Conservation (phyloP, 2,113 vertebrate genomes). For the Formicarius rufipectus region DNA sequence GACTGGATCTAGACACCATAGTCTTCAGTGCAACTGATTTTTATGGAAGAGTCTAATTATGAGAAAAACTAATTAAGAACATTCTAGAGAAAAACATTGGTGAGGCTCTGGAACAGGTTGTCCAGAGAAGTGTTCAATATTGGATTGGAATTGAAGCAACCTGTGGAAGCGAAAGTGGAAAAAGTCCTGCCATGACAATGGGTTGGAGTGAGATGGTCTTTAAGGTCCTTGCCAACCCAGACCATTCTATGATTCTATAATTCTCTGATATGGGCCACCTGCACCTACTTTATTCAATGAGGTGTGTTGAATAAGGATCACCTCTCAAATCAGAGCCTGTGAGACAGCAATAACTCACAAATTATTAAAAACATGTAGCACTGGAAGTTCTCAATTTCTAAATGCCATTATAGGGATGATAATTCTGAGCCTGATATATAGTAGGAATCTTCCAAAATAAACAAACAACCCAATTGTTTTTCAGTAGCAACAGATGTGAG, state of each 20-base stretch:
- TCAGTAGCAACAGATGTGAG: neutral
- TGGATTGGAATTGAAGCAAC: neutral
- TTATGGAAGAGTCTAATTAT: neutral
- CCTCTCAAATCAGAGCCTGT: neutral
- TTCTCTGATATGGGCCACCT: neutral
- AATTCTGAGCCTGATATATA: neutral
- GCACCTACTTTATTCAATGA: neutral
- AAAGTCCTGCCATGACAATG: neutral
- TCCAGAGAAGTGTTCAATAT: neutral
- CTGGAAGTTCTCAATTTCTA: neutral
- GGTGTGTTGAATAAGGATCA: neutral
- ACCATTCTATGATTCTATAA: no score
- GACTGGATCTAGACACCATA: neutral
- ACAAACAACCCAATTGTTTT: neutral
- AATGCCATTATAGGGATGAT: neutral
- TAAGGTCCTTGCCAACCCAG: neutral
- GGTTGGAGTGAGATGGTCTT: neutral
- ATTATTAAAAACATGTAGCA: neutral
- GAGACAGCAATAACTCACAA: neutral
- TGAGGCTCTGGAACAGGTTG: accelerated
- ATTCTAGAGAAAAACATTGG: neutral
- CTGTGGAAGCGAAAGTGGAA: neutral
- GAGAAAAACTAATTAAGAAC: neutral
- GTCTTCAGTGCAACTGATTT: neutral
- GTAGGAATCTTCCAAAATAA: neutral